phyloP scores from a whole-genome alignment of 2,113 vertebrate genomes.

The Limanda limanda region DNA sequence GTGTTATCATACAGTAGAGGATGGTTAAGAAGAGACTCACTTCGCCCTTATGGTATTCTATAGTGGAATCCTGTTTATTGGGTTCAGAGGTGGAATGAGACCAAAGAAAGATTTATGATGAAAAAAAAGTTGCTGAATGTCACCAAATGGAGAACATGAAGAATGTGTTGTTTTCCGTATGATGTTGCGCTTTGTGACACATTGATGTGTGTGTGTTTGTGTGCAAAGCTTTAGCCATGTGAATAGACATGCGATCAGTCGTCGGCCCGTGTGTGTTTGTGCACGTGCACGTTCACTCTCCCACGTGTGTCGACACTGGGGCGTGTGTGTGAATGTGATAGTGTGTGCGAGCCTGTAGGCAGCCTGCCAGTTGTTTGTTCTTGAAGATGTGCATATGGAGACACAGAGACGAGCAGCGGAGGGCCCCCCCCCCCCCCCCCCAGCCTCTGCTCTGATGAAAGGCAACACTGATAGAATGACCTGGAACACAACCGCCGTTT shows the following conservation, averaged over 20 bases:
- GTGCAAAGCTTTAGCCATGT: slow-evolving; percentile 23
- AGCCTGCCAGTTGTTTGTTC: slow-evolving; percentile 74
- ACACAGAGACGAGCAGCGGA: slow-evolving; percentile 54
- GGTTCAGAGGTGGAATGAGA: slow-evolving; percentile 60
- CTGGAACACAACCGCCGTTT: slow-evolving; percentile 73
- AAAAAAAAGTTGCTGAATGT: slow-evolving; percentile 68
- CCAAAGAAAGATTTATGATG: slow-evolving; percentile 54
- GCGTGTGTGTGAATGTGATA: slow-evolving; percentile 42
- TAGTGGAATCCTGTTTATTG: slow-evolving; percentile 50
- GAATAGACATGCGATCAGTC: slow-evolving; percentile 36
- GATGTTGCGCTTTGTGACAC: slow-evolving; percentile 54
- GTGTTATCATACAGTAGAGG: slow-evolving; percentile 69
- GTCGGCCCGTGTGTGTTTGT: slow-evolving; percentile 15
- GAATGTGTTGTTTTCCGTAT: slow-evolving; percentile 62
- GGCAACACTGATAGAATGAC: slow-evolving; percentile 74
- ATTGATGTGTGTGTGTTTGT: slow-evolving; percentile 17
- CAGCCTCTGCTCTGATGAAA: slow-evolving; percentile 77
- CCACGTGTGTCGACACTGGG: slow-evolving; percentile 43
- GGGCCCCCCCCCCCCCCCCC: too few relatives aligned
- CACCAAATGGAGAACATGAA: slow-evolving; percentile 50
- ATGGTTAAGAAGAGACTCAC: slow-evolving; percentile 36
- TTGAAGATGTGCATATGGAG: slow-evolving; percentile 67
- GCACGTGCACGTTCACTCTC: slow-evolving; percentile 31
- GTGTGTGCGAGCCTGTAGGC: slow-evolving; percentile 65
- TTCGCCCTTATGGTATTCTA: slow-evolving; percentile 55